Evolutionary conservation across 2,888 invertebrate species (phyloP), one percentile per base, ranked within the genome.

Genomic region (Aethes cnicana): DNA sequence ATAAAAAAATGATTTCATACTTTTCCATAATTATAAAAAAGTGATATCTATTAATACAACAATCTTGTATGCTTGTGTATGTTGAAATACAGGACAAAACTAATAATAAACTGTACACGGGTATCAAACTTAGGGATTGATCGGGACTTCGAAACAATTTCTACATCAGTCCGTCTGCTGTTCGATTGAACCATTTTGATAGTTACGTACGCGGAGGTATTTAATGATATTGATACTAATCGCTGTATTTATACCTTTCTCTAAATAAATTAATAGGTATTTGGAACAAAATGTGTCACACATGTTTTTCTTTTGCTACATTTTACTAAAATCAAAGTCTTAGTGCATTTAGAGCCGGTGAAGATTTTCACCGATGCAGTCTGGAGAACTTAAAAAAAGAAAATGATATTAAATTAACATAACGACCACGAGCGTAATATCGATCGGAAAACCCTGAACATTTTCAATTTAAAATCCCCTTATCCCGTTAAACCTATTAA

Each of bases 391-490:
- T n/a, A n/a, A n/a, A n/a, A n/a, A 4, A 28, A 5, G 28, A 3
- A 28, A 28, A 4, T 12, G 28, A 28, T 12, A 12, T 28, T 11
- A 2, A 28, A 28, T 5, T 6, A 28, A n/a, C n/a, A n/a, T n/a
- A n/a, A n/a, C n/a, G 3, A 12, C 9, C 26, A 28, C 6, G 7
- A 8, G 3, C 9, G 11, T n/a, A 4, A 11, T 28, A 12, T 9
- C 5, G 4, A 6, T 28, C 33, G 42, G 25, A 50, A 37, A n/a
- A 32, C 36, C 23, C 32, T 18, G 20, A 25, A 48, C 44, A 32
- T 46, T 59, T 61, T 63, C 50, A 63, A 62, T 63, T 59, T 62
- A 54, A 57, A 53, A 62, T 46, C 52, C 52, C 20, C 52, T 39
- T 18, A 39, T 39, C 52, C 46, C 25, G 39, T 39, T 52, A 52